Percentiles rank a stretch among this genome's conserved stretches.
phyloP scores from a whole-genome alignment of 2,113 vertebrate genomes.

The Ammodytes marinus region DNA sequence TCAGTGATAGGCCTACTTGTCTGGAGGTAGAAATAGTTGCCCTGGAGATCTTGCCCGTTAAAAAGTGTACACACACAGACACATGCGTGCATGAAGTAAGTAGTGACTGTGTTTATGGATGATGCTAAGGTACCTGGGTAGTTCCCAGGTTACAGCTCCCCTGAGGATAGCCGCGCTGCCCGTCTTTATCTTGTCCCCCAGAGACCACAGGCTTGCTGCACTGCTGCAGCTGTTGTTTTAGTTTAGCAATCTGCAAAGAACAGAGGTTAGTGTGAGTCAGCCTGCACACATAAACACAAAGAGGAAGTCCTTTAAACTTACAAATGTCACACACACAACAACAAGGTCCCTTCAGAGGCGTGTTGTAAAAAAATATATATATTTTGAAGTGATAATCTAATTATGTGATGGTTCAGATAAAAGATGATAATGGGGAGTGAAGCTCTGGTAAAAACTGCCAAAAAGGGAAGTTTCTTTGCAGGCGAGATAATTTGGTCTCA shows the following conservation, averaged over 20 bases:
- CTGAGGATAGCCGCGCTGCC: constrained; percentile 78
- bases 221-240: constrained; percentile 91
- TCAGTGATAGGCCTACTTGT: background rate
- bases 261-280: constrained; percentile 45
- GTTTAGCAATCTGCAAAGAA: constrained; percentile 85
- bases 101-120: constrained; percentile 25
- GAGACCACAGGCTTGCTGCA: constrained; percentile 81
- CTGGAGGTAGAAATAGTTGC: background rate
- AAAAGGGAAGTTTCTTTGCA: constrained; percentile 30
- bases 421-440: background rate
- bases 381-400: background rate
- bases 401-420: background rate
- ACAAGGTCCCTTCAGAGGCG: background rate
- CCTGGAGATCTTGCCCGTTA: background rate
- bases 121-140: constrained; percentile 64
- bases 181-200: constrained; percentile 85
- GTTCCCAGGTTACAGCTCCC: constrained; percentile 79
- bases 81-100: background rate
- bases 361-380: too few species aligned
- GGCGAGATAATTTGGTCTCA: constrained; percentile 51
- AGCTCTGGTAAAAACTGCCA: background rate
- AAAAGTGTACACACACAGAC: background rate
- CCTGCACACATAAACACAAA: background rate
- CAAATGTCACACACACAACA: background rate
- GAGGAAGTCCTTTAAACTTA: background rate